Conservation (phyloP, 2,113 vertebrate species). For the Rhynchopsitta pachyrhyncha region DNA sequence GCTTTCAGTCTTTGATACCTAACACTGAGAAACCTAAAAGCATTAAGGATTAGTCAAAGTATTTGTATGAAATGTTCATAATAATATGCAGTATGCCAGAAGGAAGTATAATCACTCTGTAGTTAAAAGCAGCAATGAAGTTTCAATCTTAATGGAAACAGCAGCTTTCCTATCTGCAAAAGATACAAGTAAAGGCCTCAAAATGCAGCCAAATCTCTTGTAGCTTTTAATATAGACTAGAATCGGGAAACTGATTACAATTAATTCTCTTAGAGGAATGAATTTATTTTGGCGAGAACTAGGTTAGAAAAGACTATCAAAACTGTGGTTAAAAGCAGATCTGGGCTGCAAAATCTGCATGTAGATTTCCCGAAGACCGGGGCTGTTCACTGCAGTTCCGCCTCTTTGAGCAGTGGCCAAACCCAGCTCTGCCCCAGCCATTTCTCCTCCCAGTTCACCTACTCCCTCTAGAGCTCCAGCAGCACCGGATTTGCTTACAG, state of each 20-base stretch:
- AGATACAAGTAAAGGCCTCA: not conserved
- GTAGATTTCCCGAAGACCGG: accelerated
- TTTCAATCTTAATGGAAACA: conserved; percentile 3
- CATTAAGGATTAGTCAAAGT: conserved; percentile 39
- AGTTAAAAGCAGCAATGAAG: conserved; percentile 23
- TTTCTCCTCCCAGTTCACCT: not conserved
- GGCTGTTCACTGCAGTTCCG: not conserved
- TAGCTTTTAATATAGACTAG: conserved; percentile 5
- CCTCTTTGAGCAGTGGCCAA: not conserved
- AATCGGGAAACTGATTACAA: not conserved
- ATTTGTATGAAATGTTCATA: not conserved
- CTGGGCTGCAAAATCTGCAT: not conserved
- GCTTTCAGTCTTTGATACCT: not conserved
- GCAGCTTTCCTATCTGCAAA: not conserved
- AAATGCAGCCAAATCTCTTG: not conserved
- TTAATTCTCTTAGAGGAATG: not conserved
- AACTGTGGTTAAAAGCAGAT: not conserved
- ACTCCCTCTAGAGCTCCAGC: not conserved
- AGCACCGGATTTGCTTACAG: not conserved
- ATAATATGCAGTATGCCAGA: not conserved
- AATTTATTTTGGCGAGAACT: not conserved
- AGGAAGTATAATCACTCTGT: not conserved
- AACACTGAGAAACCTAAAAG: conserved; percentile 9
- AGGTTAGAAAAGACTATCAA: not conserved
- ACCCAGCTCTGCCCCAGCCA: not conserved